Percentiles rank a stretch among this genome's conserved stretches.
These are phyloP conservation scores for Archivesica marissinica DNA, from an alignment of 1,140 invertebrate species.

Conservation along the genomic window DNA sequence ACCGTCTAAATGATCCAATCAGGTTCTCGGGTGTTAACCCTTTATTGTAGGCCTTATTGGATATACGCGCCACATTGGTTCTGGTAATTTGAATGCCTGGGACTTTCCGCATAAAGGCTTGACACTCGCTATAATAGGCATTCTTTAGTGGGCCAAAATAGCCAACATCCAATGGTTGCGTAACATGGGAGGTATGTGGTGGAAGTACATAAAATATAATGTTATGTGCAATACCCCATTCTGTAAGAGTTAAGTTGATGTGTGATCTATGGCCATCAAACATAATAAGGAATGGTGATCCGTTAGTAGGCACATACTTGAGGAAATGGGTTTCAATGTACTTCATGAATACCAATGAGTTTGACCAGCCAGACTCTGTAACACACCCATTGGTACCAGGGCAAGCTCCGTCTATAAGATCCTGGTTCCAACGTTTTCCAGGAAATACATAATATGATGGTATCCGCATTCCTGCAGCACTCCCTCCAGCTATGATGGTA, in stretches of 20 bases:
- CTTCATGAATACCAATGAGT: conserved; percentile 32
- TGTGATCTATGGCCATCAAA: conserved; percentile 56
- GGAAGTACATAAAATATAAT: conserved; percentile 33
- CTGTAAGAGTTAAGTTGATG: conserved; percentile 5
- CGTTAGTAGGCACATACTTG: conserved; percentile 1
- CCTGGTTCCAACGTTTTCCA: conserved; percentile 77
- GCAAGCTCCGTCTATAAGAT: conserved; percentile 54
- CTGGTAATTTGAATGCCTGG: no score
- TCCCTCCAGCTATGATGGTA: conserved; percentile 81
- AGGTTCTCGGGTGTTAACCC: conserved; percentile 35
- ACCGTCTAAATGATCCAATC: neutral
- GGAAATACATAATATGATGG: conserved; percentile 83
- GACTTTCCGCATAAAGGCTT: conserved; percentile 25
- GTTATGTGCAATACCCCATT: conserved; percentile 31
- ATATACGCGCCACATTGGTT: conserved; percentile 5
- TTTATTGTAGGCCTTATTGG: conserved; percentile 14
- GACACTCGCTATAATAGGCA: conserved; percentile 30
- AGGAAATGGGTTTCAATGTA: conserved; percentile 46
- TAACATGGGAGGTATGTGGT: conserved; percentile 26
- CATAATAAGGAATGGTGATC: neutral
- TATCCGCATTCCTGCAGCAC: conserved; percentile 77
- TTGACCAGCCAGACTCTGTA: conserved; percentile 57
- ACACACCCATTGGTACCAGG: conserved; percentile 22
- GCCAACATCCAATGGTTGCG: conserved; percentile 10
- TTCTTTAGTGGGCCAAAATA: conserved; percentile 34